Evolutionary conservation across 2,797 vertebrate species (phyloP).

Genomic region (Lemur catta): DNA sequence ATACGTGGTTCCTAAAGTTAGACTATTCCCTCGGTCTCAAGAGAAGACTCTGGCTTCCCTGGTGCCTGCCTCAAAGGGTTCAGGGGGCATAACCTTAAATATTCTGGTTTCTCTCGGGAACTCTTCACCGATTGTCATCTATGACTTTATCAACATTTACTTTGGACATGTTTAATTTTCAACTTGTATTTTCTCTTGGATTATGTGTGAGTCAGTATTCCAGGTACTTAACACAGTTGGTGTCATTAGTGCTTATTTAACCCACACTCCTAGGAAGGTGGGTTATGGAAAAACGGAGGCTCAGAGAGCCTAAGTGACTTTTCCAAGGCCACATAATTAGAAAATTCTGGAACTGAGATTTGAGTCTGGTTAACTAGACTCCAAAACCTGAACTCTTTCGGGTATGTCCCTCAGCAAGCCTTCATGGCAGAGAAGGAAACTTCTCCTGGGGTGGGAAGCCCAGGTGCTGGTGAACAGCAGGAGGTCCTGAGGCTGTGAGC

Average conservation of each 20-base stretch:
- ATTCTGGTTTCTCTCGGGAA: slow-evolving; percentile 22
- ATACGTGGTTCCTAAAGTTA: neutral
- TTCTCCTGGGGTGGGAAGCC: neutral
- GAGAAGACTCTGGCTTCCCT: neutral
- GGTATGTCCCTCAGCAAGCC: neutral
- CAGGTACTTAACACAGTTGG: neutral
- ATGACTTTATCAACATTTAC: neutral
- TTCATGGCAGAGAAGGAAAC: neutral
- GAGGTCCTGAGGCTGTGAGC: neutral
- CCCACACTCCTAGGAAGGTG: neutral
- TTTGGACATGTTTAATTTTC: slow-evolving; percentile 36
- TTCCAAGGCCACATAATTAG: neutral
- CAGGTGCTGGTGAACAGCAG: neutral
- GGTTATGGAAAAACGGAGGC: neutral
- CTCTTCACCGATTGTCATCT: neutral
- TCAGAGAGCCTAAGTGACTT: neutral
- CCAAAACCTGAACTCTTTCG: neutral
- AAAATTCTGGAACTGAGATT: slow-evolving; percentile 8
- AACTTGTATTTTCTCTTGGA: slow-evolving; percentile 10
- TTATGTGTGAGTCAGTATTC: neutral
- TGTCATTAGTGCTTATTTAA: neutral
- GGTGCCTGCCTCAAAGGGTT: neutral
- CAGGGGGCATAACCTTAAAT: neutral
- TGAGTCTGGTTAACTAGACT: neutral
- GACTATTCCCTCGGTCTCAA: neutral